Base-by-base conservation (phyloP, 2,113 vertebrate genomes). In the Leptosomus discolor region DNA sequence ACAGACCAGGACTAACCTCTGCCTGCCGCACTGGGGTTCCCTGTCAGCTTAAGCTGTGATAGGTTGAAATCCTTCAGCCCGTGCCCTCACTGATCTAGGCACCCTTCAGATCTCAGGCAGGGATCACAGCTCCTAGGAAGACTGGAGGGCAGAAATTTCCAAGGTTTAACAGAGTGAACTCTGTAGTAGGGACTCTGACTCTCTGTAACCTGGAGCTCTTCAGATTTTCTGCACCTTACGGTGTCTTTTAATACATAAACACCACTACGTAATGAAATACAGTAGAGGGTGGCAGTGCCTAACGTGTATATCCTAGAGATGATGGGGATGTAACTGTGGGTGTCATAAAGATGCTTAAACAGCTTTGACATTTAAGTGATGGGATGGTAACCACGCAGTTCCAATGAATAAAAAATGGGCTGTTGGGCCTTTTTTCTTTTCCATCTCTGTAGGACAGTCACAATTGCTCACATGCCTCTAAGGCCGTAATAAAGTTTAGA, bases 221-320 rank as follows among this genome's bases (percentile, higher is more conserved):
- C 43, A 32, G 16, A 46, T 74, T 78, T 85, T 45, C 34, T 78
- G 21, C 22, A 60, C 16, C 5, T 68, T 32, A 36, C 29, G 51
- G 24, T 36, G 4, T 45, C 63, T 83, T 82, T 54, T 53, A 37
- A 12, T 57, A 34, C 29, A 22, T 39, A 71, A 81, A 79, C 58
- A 69, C 27, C 4, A 58, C 39, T 18, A 60, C 1, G 0, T 17
- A 56, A 32, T 2, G 0, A 48, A 74, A 48, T 26, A 45, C 15
- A 46, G 27, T 10, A 20, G 12, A 26, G 39, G 64, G 19, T 37
- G 32, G n/a, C 23, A 45, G 61, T 29, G 18, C 15, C 12, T 61
- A 29, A 54, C 2, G 1, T 41, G 67, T 36, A 85, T 22, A 32
- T 46, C 36, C n/a, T 19, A 46, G 51, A 48, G 46, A 24, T 2